phyloP scores from a whole-genome alignment of 2,797 vertebrate genomes.

The Myotis daubentonii region DNA sequence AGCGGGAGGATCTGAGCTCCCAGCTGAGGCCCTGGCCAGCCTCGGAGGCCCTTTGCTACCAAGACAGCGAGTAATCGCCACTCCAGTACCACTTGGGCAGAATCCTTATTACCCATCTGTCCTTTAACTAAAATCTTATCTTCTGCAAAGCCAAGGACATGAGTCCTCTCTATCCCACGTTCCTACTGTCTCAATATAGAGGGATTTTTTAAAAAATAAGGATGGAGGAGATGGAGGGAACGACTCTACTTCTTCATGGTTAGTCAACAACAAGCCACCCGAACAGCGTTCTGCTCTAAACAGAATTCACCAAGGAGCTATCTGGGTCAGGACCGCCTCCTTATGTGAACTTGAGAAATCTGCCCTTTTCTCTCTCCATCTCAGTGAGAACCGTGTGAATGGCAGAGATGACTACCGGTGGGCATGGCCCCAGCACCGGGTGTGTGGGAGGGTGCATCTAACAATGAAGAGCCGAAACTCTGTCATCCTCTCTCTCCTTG shows the following conservation, averaged over 20 bases:
- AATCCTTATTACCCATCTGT: background rate
- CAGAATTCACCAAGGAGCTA: background rate
- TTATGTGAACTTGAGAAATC: background rate
- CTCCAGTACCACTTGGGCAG: rapidly evolving
- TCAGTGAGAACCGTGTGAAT: background rate
- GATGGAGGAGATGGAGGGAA: background rate
- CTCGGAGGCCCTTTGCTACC: background rate
- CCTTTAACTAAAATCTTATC: background rate
- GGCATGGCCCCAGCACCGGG: too few relatives aligned
- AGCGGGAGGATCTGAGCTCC: background rate
- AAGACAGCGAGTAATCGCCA: background rate
- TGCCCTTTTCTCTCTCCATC: background rate
- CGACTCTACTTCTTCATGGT: background rate
- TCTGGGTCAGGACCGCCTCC: background rate
- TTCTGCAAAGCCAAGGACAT: background rate
- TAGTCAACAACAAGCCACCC: background rate
- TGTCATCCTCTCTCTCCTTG: background rate
- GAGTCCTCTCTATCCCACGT: background rate
- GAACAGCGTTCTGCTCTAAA: background rate
- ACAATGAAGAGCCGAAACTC: background rate
- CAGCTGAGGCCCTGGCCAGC: background rate
- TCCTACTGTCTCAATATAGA: background rate
- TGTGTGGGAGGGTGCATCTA: background rate
- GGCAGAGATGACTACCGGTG: background rate
- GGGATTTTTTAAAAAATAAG: background rate